Base-by-base conservation (phyloP, 2,113 vertebrate species). In the Otis tarda region DNA sequence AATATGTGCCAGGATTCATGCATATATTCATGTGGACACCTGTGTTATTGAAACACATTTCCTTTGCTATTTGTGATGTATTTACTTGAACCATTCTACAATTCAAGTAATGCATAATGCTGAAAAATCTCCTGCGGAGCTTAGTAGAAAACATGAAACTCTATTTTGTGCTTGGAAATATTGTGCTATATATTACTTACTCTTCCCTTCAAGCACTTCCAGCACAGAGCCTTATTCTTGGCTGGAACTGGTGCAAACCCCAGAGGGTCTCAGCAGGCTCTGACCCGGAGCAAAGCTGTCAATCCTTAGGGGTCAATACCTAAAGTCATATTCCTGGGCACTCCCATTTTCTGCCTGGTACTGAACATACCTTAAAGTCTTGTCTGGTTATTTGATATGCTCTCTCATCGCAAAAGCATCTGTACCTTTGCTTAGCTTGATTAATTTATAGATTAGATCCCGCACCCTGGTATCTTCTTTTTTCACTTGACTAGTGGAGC, bases 11-110 rank as follows among this genome's bases (percentile, higher is more conserved):
- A 93, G 74, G 83, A 71, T 64, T 97, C 89, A 96, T 97, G 81
- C 89, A 97, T 96, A 91, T 94, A 96, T 97, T 97, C 91, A 97
- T 96, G 89, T 87, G 83, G 94, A 91, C 95, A 96, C 95, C 96
- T 95, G 94, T 94, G 95, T 79, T 93, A 94, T 45, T 94, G 96
- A 96, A 95, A 87, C 81, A 75, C 77, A 87, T 94, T 95, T 96
- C 81, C 89, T 94, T 93, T 94, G 87, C 95, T 95, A 56, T 89
- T 92, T 94, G 91, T 82, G 85, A 82, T 91, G 84, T 60, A 90
- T 91, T 96, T 94, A 83, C 83, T 82, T 60, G 56, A 94, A 64
- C 56, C 61, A 60, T 83, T 91, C 89, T 82, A 70, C 89, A 88
- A 95, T 87, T 63, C 91, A 94, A n/a, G 52, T 57, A 89, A 89